Percentiles rank a stretch among this genome's conserved stretches.
These are phyloP conservation scores for Quiscalus mexicanus DNA, from an alignment of 2,113 vertebrate species.

Conservation along the genomic window DNA sequence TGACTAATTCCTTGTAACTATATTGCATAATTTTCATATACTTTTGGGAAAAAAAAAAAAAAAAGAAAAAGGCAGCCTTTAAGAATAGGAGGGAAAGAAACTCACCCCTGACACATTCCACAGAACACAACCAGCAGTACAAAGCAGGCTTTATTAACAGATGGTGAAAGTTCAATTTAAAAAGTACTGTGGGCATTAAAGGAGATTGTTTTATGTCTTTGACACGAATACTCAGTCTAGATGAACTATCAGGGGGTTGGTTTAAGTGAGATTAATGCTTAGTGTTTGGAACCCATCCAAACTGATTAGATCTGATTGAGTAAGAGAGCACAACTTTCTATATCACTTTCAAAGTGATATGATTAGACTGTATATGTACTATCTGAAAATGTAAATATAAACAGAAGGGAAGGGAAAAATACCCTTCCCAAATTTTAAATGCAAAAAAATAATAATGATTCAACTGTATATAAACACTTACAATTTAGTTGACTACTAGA, in stretches of 20 bases:
- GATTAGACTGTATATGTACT: constrained; percentile 31
- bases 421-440: constrained; percentile 26
- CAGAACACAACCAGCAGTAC: constrained; percentile 32
- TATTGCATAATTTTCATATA: constrained; percentile 54
- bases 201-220: constrained; percentile 75
- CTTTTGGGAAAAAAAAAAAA: not conserved
- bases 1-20: constrained; percentile 50
- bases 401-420: constrained; percentile 31
- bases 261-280: constrained; percentile 78
- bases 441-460: not conserved
- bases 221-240: constrained; percentile 70
- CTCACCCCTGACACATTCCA: constrained; percentile 37
- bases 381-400: constrained; percentile 49
- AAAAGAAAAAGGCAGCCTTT: constrained; percentile 1
- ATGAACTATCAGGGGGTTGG: constrained; percentile 70
- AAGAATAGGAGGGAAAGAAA: constrained; percentile 41
- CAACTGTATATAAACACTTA: not conserved
- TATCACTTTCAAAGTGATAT: constrained; percentile 70
- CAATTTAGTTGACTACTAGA: not conserved
- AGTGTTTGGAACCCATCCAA: constrained; percentile 72
- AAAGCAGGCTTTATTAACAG: constrained; percentile 72
- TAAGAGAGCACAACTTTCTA: constrained; percentile 72
- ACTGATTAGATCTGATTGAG: constrained; percentile 78
- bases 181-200: constrained; percentile 69
- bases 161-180: constrained; percentile 64